Percentiles rank a stretch among this genome's conserved stretches.
Conservation (phyloP, 2,888 invertebrate genomes). For the Dyspetes luteomarginatus region DNA sequence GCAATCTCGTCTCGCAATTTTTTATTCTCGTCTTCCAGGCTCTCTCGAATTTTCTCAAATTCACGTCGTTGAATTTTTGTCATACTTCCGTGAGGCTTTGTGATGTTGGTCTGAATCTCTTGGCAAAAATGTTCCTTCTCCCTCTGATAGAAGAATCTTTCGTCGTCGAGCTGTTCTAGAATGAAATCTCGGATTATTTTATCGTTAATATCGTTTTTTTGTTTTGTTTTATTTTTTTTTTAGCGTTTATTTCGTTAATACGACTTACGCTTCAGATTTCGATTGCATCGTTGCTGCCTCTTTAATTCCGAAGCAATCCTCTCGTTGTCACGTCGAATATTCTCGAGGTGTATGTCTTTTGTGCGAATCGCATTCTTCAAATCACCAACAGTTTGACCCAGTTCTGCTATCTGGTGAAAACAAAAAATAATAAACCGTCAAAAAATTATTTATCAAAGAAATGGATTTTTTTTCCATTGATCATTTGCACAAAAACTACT, state of each 20-base stretch:
- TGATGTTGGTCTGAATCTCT: constrained; percentile 83
- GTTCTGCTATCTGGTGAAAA: constrained; percentile 81
- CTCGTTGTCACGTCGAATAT: constrained; percentile 84
- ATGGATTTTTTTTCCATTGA: no score
- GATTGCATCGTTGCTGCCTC: constrained; percentile 84
- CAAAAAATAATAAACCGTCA: background rate
- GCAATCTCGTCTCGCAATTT: constrained; percentile 68
- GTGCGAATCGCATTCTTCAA: constrained; percentile 84
- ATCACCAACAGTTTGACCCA: constrained; percentile 83
- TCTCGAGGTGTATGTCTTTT: constrained; percentile 84
- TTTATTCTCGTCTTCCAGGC: constrained; percentile 71
- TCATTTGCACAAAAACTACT: no score
- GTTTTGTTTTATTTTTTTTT: no score
- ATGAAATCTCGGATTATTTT: constrained; percentile 62
- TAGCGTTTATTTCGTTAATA: constrained; percentile 12
- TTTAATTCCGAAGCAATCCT: constrained; percentile 84
- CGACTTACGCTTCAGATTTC: constrained; percentile 82
- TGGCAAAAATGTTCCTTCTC: constrained; percentile 85
- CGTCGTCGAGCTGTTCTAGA: constrained; percentile 85
- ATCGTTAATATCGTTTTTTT: background rate
- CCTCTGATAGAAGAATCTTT: constrained; percentile 85
- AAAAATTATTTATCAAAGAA: no score
- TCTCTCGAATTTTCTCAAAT: constrained; percentile 65
- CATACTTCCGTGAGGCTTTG: constrained; percentile 66
- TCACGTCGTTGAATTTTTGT: constrained; percentile 66